Evolutionary conservation across 2,113 vertebrate species (phyloP).

Genomic region (Lichenostomus cassidix): DNA sequence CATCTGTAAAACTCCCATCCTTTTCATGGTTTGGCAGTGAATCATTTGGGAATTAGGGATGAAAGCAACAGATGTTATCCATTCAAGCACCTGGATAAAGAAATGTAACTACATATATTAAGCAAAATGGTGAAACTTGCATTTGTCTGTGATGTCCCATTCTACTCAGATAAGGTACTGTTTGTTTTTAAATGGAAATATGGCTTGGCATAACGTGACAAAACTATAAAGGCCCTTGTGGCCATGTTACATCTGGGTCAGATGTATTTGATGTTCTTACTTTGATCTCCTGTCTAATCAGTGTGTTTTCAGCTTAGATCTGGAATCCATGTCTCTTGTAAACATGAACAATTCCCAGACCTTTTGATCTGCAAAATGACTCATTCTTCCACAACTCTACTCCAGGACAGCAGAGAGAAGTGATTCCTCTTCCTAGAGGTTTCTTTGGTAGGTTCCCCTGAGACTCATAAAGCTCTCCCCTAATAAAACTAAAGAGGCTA

Average conservation of each 20-base stretch:
- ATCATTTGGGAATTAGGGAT: conserved; percentile 39
- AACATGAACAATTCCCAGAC: conserved; percentile 57
- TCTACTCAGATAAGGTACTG: conserved; percentile 35
- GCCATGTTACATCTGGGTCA: conserved; percentile 48
- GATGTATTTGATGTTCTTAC: conserved; percentile 66
- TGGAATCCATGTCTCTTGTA: conserved; percentile 47
- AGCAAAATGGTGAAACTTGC: background rate
- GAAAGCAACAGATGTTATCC: conserved; percentile 55
- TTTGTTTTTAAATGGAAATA: conserved; percentile 68
- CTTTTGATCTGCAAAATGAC: conserved; percentile 70
- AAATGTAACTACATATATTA: background rate
- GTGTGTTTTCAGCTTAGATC: conserved; percentile 62
- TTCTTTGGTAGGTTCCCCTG: background rate
- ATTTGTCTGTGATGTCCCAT: conserved; percentile 29
- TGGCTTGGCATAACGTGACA: conserved; percentile 54
- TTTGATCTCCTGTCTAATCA: conserved; percentile 67
- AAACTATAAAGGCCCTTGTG: conserved; percentile 25
- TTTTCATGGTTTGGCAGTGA: conserved; percentile 23
- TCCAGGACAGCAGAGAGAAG: background rate
- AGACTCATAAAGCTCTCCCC: background rate
- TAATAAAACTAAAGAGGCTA: background rate
- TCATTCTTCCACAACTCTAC: conserved; percentile 43
- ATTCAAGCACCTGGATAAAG: conserved; percentile 59
- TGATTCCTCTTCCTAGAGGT: background rate
- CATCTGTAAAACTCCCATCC: conserved; percentile 16